Evolutionary conservation across 2,888 invertebrate species (phyloP).

Genomic region (Apocheima hispidaria): DNA sequence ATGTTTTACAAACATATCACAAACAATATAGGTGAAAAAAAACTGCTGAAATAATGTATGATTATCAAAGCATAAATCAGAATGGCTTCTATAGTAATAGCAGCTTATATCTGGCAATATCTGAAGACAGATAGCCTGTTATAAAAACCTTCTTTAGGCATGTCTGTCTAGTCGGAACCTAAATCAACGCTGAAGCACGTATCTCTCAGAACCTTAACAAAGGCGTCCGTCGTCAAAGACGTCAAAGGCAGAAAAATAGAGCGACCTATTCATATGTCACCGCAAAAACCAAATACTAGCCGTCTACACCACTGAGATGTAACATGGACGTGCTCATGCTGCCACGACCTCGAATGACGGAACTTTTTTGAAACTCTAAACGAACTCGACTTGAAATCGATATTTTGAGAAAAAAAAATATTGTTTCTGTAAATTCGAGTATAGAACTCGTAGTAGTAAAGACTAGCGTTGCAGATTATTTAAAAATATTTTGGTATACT

Average conservation of each 20-base stretch:
- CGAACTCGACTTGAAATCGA: background rate
- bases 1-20: too few species aligned
- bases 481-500: background rate
- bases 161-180: constrained; percentile 18
- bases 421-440: too few species aligned
- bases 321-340: constrained; percentile 2
- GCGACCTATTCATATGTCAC: constrained; percentile 28
- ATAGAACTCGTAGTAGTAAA: background rate
- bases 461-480: background rate
- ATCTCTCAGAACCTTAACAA: constrained; percentile 19
- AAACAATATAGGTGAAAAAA: background rate
- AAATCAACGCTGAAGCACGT: constrained; percentile 13
- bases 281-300: constrained; percentile 27
- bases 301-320: background rate
- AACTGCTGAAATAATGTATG: background rate
- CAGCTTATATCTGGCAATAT: background rate
- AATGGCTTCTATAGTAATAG: background rate
- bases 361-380: constrained; percentile 17
- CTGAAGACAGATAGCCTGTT: background rate
- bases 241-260: constrained; percentile 30
- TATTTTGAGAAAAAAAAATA: too few species aligned
- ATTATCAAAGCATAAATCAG: constrained; percentile 2
- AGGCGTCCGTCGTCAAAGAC: constrained; percentile 28
- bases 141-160: constrained; percentile 12
- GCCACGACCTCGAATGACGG: background rate